Base-by-base conservation (phyloP, 2,113 vertebrate species). In the Caranx ignobilis region DNA sequence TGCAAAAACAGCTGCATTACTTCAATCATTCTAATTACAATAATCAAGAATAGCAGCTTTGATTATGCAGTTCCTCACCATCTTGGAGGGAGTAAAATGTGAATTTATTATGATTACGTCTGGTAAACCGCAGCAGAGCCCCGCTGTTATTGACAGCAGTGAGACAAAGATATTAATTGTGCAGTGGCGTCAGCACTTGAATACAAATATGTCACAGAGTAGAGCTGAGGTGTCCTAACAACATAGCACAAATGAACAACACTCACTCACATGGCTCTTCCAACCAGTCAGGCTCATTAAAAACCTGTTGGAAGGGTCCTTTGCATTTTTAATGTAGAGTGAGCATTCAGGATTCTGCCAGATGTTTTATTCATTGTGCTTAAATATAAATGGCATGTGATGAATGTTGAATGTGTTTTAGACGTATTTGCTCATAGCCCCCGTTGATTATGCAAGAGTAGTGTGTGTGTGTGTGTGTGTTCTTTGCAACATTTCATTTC, bases 331-430 rank as follows among this genome's bases (percentile, higher is more conserved):
- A 63, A 93, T 93, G 87, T 2, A 1, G 81, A 88, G 78, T 67
- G 73, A 83, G 76, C 77, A 85, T 92, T 83, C 82, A 56, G 75
- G 77, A 93, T 91, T 93, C 87, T 76, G 39, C 54, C 83, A 83
- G 87, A 92, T 94, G 87, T 90, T 92, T 92, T 85, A 94, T 94
- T 94, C 55, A 94, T 87, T 55, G 61, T 66, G 21, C 85, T 91
- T 84, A 67, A 93, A 93, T 87, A 93, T 94, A 78, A 88, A 91
- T 93, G 85, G 9, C 88, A 86, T 75, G n/a, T 75, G 65, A 88
- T 81, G 7, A 91, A 90, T 89, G 72, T 67, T 88, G 75, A 65
- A 88, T 89, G 79, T 72, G 64, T 85, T 92, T 79, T 68, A 55
- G 61, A 87, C 45, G n/a, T 73, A 85, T 76, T 90, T 87, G 84